A percentile compares a stretch with the other conserved stretches of the same genome.
Evolutionary conservation across 2,888 invertebrate species (phyloP).

Genomic region (Flabesymbios commensalis): DNA sequence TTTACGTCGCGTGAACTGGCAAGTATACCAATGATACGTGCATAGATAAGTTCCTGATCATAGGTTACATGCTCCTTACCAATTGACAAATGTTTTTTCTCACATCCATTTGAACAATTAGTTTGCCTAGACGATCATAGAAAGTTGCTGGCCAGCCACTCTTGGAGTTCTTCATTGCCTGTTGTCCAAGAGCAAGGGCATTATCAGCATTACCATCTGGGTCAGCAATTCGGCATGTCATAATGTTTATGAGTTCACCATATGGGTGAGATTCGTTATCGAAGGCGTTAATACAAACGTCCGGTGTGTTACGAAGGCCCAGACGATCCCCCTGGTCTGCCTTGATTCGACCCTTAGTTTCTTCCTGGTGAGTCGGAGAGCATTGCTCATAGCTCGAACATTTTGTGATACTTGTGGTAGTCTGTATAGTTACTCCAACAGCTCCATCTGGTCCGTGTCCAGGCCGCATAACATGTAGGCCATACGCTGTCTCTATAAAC

Average conservation of each 20-base stretch:
- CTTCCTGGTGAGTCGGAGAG: conserved; percentile 5
- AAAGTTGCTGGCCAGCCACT: conserved; percentile 9
- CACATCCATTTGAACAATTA: conserved; percentile 1
- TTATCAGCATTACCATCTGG: conserved; percentile 8
- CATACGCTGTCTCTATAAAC: too few relatives aligned
- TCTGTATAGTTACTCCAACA: too few relatives aligned
- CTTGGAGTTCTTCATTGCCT: not conserved
- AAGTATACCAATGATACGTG: conserved; percentile 14
- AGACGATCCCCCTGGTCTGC: not conserved
- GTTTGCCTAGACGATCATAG: conserved; percentile 4
- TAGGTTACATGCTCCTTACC: conserved; percentile 8
- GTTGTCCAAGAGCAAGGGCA: conserved; percentile 7
- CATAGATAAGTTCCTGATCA: conserved; percentile 16
- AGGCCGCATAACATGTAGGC: too few relatives aligned
- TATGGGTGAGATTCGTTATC: conserved; percentile 14
- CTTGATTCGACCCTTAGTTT: conserved; percentile 1
- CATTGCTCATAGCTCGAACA: not conserved
- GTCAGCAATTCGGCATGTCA: conserved; percentile 11
- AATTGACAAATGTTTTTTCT: conserved; percentile 9
- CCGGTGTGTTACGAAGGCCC: conserved; percentile 6
- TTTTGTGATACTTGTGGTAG: not conserved
- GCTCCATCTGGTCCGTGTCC: too few relatives aligned
- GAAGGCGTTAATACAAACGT: conserved; percentile 11
- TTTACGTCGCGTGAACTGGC: conserved; percentile 8
- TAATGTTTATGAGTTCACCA: conserved; percentile 20